A percentile compares a stretch with the other conserved stretches of the same genome.
phyloP scores from a whole-genome alignment of 2,888 invertebrate genomes.

The Cactoblastis cactorum region DNA sequence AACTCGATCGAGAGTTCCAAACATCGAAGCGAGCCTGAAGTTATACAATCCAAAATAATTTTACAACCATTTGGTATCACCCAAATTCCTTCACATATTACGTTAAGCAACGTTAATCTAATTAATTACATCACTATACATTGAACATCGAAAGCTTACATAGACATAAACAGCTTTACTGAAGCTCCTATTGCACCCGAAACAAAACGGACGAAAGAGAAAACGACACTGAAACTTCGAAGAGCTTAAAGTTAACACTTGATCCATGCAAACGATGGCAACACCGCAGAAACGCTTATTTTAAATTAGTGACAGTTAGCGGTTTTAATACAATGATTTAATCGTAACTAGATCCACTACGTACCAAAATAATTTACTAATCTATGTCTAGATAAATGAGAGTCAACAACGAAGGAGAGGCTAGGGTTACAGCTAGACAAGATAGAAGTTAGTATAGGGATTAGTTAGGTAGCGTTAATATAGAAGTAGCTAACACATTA shows the following conservation, averaged over 20 bases:
- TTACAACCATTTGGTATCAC: constrained; percentile 71
- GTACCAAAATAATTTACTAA: constrained; percentile 72
- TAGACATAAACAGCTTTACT: constrained; percentile 37
- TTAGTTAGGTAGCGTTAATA: constrained; percentile 41
- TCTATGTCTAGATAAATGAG: constrained; percentile 59
- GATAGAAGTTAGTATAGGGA: constrained; percentile 47
- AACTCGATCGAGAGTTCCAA: constrained; percentile 19
- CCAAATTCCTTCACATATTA: constrained; percentile 70
- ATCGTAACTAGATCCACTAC: constrained; percentile 52
- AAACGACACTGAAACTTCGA: constrained; percentile 62
- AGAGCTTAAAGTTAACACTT: constrained; percentile 50
- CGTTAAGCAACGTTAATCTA: constrained; percentile 55
- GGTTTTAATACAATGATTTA: constrained; percentile 35
- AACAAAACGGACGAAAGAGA: constrained; percentile 52
- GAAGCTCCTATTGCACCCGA: constrained; percentile 29
- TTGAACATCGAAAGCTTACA: constrained; percentile 71
- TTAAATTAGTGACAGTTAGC: constrained; percentile 74
- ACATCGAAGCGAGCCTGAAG: constrained; percentile 17
- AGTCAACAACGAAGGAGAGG: constrained; percentile 73
- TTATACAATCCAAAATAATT: constrained; percentile 21
- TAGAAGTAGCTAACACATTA: constrained; percentile 42
- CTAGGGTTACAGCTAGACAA: constrained; percentile 47
- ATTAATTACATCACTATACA: constrained; percentile 51
- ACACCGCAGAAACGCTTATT: constrained; percentile 34
- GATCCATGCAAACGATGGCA: constrained; percentile 41